Evolutionary conservation across 2,797 vertebrate species (phyloP), one percentile per base, ranked within the genome.

Genomic region (Buphagus erythrorhynchus): DNA sequence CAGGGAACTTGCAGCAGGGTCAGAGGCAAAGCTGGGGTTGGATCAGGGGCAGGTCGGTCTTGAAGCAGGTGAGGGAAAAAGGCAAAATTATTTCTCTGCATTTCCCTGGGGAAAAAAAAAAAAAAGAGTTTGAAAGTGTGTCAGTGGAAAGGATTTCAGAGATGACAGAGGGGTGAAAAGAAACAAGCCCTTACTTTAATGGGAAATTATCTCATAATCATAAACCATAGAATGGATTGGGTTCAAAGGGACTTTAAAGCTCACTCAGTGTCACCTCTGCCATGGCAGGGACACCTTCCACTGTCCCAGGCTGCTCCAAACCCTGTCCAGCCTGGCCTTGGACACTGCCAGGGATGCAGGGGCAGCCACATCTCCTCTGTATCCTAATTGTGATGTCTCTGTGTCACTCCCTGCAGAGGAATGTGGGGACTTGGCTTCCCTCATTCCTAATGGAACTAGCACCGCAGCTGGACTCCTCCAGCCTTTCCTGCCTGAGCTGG

Each of bases 11-110:
- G 95, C 48, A 78, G 58, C 59, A 97, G 94, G 93, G 94, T 96
- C 85, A 97, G 94, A 95, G 98, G 98, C 94, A 98, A 97, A 61
- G 91, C 97, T 3, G 97, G 98, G 98, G 97, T 10, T 98, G 98
- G 71, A 97, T 99, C 48, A 96, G 98, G 45, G 98, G 98, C 65
- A 98, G 95, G 76, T 97, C 65, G 2, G 68, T 96, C 54, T 96
- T 98, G 89, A 98, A 98, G 93, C 98, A 98, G 98, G 97, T 94
- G 92, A 97, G 29, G 43, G 19, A 5, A 43, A 71, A 68, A 80
- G 33, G 45, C 29, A 66, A 68, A 80, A 1, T 2, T 7, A 59
- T 10, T 29, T 73, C 42, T 29, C 43, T 58, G 40, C 19, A 4
- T 42, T 93, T 40, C 57, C 31, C 46, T 59, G 11, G 6, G 3